These are phyloP conservation scores for Drosophila demipolita DNA, from an alignment of 2,888 invertebrate genomes.

Conservation along the genomic window DNA sequence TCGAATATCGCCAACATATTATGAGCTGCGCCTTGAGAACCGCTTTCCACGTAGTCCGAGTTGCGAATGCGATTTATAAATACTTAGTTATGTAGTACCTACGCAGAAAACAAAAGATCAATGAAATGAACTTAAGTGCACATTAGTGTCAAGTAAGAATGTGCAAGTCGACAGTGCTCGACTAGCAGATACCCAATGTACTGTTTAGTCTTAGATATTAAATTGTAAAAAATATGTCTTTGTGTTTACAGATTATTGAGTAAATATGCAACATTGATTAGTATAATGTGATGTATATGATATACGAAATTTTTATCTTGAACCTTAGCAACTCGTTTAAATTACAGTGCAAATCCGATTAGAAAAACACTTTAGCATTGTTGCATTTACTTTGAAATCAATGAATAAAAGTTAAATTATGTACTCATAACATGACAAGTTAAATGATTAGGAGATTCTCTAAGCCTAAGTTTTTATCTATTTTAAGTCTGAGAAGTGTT, in stretches of 20 bases:
- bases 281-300: too few relatives aligned
- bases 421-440: background rate
- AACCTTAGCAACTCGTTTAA: too few relatives aligned
- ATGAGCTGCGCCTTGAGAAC: background rate
- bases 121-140: background rate
- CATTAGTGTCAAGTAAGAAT: too few relatives aligned
- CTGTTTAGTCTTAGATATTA: too few relatives aligned
- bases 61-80: background rate
- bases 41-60: background rate
- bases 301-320: background rate
- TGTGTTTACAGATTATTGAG: too few relatives aligned
- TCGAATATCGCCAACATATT: conserved; percentile 25
- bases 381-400: background rate
- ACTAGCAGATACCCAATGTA: too few relatives aligned
- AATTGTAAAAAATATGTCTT: too few relatives aligned
- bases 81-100: background rate
- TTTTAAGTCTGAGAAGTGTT: background rate
- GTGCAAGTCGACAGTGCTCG: too few relatives aligned
- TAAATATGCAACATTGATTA: too few relatives aligned
- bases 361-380: background rate
- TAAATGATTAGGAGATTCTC: background rate
- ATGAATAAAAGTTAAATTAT: background rate
- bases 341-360: background rate
- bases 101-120: background rate
- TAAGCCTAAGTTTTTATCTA: background rate